Evolutionary conservation across 1,140 invertebrate genomes (phyloP), one percentile per base, ranked within the genome.

Genomic region (Cryptotermes secundus): DNA sequence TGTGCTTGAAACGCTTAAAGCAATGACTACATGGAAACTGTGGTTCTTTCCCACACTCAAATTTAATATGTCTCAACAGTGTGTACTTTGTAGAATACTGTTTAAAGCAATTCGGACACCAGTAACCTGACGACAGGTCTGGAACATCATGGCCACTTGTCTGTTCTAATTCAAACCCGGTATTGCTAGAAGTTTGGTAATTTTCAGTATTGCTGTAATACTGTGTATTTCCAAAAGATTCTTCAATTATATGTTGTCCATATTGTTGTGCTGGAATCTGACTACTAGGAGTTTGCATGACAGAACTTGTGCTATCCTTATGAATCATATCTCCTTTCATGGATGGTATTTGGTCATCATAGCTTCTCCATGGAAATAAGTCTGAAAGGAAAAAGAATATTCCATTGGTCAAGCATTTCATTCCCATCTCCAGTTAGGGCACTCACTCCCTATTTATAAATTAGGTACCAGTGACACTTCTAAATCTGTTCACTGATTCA

Each of bases 41-140:
- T 16, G 90, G 90, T 82, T 91, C 89, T 83, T 92, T 92, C 81
- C 92, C 91, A 88, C 93, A 94, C 86, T 92, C 91, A 83, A 90
- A 91, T 88, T 91, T 90, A 89, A 91, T 90, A 86, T 92, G 91
- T 34, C 88, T 86, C 36, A 87, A 86, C 26, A 89, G 83, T 31
- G 87, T 88, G 53, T 88, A 88, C 59, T 87, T 87, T 19, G 86
- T 87, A 16, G 86, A 86, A 84, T 89, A 89, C 34, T 85, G 85
- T 26, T 88, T 85, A 35, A 87, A 87, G 80, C 88, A 89, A 80
- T 86, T 85, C 3, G 87, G 86, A 82, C 88, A 89, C 10, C 85
- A 80, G 81, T 49, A 59, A 59, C 42, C 34, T 59, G 81, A n/a
- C 7, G 59, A 16, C 59, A 31, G 4, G 7, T 72, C 59, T 12